Evolutionary conservation across 2,888 invertebrate genomes (phyloP), one percentile per base, ranked within the genome.

Genomic region (Mesoligia furuncula): DNA sequence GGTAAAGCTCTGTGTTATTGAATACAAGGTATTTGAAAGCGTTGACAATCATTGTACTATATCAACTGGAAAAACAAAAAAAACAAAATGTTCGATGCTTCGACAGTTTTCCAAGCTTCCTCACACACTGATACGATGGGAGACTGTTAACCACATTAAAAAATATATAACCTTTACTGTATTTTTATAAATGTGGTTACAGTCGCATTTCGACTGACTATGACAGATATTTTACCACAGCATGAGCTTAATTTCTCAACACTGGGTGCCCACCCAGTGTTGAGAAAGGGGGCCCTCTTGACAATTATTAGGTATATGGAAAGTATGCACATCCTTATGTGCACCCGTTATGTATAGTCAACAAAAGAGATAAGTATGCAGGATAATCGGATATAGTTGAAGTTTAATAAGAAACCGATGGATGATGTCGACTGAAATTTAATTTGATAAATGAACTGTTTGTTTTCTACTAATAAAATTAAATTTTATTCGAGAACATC

Each of bases 21-120:
- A 70, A 61, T 67, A 20, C 42, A 76, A 80, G 48, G 36, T 13
- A 67, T 74, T 81, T 45, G 51, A 75, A 67, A 67, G n/a, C 48
- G 59, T 2, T 54, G 9, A 45, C 51, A 36, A n/a, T 6, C 61
- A n/a, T 36, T n/a, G 9, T 36, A 48, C 27, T 48, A 31, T 31
- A 36, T 36, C 17, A n/a, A n/a, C 17, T 69, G n/a, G 62, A 24
- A 17, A 17, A n/a, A 61, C 68, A 62, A 68, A 17, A 17, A 15
- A 15, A 67, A 13, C 20, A 20, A 48, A 36, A 36, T 62, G 17
- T 69, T 69, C 11, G 11, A 62, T 36, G 36, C n/a, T 68, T 68
- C 6, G 15, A 24, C 24, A 20, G 31, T 62, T n/a, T 62, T 62
- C 42, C 8, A 31, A 5, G 15, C 4, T 61, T 68, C 11, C n/a